A percentile compares a stretch with the other conserved stretches of the same genome.
Evolutionary conservation across 2,113 vertebrate species (phyloP).

Genomic region (Pagrus major): DNA sequence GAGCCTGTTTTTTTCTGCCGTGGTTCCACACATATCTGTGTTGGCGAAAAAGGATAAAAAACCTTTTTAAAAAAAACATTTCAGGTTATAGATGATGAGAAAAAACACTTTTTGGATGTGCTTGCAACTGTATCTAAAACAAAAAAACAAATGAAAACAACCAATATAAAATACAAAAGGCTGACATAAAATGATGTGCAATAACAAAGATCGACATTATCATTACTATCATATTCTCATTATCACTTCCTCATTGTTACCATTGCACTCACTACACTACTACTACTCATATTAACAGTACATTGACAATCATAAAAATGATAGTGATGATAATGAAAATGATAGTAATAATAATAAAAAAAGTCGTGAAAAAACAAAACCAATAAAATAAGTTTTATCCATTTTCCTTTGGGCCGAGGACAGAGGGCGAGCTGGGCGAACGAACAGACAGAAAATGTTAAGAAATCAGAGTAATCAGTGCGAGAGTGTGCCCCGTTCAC

Average conservation of each 20-base stretch:
- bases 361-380: conserved; percentile 82
- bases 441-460: conserved; percentile 84
- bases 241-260: conserved; percentile 65
- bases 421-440: conserved; percentile 83
- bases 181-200: conserved; percentile 88
- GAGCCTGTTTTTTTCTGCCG: conserved; percentile 71
- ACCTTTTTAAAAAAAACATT: conserved; percentile 76
- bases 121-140: conserved; percentile 58
- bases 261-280: conserved; percentile 65
- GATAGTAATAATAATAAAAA: conserved; percentile 65
- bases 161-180: conserved; percentile 93
- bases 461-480: conserved; percentile 77
- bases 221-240: conserved; percentile 74
- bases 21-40: conserved; percentile 82
- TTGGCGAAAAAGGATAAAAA: conserved; percentile 84
- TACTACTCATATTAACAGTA: conserved; percentile 69
- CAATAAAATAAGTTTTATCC: conserved; percentile 72
- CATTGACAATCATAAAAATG: conserved; percentile 72
- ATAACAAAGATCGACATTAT: conserved; percentile 82
- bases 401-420: conserved; percentile 83
- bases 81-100: conserved; percentile 84
- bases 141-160: conserved; percentile 66
- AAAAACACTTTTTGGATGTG: conserved; percentile 81
- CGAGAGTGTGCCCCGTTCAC: conserved; percentile 71
- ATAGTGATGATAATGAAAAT: conserved; percentile 88